Evolutionary conservation across 2,113 vertebrate species (phyloP).

Genomic region (Fregata magnificens): DNA sequence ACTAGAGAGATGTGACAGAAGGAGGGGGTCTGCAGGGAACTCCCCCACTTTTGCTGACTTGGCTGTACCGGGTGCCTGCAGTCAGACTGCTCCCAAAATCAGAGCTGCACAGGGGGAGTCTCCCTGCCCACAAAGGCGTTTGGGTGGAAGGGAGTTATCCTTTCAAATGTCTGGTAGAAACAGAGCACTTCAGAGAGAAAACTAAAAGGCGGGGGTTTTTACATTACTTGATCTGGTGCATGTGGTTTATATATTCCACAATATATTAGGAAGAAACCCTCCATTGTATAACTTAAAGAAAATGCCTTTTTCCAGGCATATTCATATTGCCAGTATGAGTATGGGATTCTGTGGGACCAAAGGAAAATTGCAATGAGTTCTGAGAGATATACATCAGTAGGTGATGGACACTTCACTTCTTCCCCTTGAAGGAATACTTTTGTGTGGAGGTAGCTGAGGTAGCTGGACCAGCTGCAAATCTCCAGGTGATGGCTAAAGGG

Average conservation of each 20-base stretch:
- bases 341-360: background rate
- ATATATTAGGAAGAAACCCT: background rate
- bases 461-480: background rate
- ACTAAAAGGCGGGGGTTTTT: background rate
- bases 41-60: fast-evolving
- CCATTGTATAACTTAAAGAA: background rate
- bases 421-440: background rate
- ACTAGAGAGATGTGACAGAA: background rate
- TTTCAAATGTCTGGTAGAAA: background rate
- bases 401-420: background rate
- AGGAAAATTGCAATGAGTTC: fast-evolving
- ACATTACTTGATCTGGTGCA: too few relatives aligned
- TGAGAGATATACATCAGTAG: background rate
- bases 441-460: background rate
- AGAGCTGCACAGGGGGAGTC: background rate
- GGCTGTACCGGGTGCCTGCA: fast-evolving
- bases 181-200: background rate
- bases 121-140: background rate
- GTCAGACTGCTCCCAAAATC: background rate
- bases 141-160: background rate
- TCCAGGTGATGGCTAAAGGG: background rate
- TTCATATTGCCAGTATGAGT: background rate
- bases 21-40: background rate
- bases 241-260: background rate
- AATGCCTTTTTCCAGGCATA: background rate